These are phyloP conservation scores for Megaleporinus macrocephalus DNA, from an alignment of 2,113 vertebrate genomes.

Conservation along the genomic window DNA sequence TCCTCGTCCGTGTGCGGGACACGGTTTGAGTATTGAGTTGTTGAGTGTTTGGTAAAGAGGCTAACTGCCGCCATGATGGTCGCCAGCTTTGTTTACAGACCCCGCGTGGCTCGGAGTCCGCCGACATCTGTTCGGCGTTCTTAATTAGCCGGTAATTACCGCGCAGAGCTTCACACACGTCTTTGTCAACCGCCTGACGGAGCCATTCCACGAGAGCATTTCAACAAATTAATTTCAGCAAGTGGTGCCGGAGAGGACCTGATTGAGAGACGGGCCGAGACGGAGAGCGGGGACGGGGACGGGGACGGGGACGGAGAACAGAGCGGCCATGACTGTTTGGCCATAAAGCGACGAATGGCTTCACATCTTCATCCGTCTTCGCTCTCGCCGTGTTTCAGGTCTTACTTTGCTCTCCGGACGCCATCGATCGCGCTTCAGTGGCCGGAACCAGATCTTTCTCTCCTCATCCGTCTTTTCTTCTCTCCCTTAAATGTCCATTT, in stretches of 20 bases:
- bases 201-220: slow-evolving; percentile 86
- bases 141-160: slow-evolving; percentile 97
- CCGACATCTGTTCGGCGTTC: slow-evolving; percentile 92
- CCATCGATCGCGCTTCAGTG: background rate
- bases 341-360: background rate
- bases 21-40: slow-evolving; percentile 24
- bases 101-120: slow-evolving; percentile 87
- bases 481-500: background rate
- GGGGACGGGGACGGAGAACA: background rate
- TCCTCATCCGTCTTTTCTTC: background rate
- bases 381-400: background rate
- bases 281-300: background rate
- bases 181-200: slow-evolving; percentile 85
- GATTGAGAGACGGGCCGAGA: slow-evolving; percentile 9
- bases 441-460: background rate
- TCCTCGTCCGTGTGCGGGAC: too few relatives aligned
- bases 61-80: slow-evolving; percentile 76
- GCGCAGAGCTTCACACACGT: slow-evolving; percentile 83
- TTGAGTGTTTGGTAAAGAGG: slow-evolving; percentile 30
- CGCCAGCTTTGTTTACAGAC: slow-evolving; percentile 98
- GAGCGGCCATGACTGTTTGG: background rate
- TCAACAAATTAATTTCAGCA: slow-evolving; percentile 79
- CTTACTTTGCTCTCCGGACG: background rate
- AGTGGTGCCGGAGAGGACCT: background rate
- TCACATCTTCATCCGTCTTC: background rate